Conservation (phyloP, 1,140 invertebrate genomes). For the Ruditapes philippinarum region DNA sequence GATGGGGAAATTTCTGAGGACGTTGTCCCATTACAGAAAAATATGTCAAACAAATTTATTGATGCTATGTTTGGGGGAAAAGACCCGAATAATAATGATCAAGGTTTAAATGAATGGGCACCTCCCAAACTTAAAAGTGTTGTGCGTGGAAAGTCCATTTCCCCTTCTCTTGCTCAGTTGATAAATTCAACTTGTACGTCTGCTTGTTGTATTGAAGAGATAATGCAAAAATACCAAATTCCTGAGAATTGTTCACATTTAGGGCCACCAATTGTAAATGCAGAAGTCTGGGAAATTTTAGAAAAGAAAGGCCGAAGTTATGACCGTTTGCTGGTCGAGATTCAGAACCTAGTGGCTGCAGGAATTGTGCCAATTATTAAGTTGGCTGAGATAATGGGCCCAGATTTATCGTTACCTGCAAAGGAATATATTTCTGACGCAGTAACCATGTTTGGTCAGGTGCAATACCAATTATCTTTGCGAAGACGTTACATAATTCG, state of each 20-base stretch:
- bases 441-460: no score
- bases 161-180: conserved; percentile 17
- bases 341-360: conserved; percentile 28
- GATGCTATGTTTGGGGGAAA: no score
- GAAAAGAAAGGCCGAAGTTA: not conserved
- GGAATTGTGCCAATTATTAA: no score
- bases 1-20: not conserved
- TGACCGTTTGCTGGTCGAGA: conserved; percentile 7
- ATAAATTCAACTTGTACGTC: conserved; percentile 34
- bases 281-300: conserved; percentile 39
- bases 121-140: no score
- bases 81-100: no score
- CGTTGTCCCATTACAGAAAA: not conserved
- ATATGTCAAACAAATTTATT: no score
- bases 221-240: no score
- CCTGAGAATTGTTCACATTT: conserved; percentile 14
- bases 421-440: no score
- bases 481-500: not conserved
- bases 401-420: not conserved
- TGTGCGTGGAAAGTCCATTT: no score
- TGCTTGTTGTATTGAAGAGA: no score
- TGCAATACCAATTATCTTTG: no score
- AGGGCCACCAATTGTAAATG: not conserved
- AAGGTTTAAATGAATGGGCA: no score
- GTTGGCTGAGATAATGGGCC: not conserved